Conservation (phyloP, 2,797 vertebrate genomes). For the Leptodactylus fallax region DNA sequence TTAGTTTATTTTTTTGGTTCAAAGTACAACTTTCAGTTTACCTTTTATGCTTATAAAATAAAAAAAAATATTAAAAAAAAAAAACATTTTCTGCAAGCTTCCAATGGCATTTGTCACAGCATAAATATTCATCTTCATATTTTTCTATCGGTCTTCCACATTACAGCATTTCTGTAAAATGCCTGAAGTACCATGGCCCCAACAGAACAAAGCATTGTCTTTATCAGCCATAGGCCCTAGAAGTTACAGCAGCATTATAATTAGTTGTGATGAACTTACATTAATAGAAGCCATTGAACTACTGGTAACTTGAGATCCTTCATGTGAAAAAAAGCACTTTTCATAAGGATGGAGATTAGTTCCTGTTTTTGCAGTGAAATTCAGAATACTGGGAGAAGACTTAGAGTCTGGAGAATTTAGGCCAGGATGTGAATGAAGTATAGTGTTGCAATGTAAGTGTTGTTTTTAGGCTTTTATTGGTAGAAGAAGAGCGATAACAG, state of each 20-base stretch:
- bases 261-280: background rate
- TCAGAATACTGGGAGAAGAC: too few species aligned
- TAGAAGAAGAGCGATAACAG: background rate
- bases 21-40: background rate
- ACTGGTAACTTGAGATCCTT: background rate
- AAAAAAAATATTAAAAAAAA: background rate
- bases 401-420: background rate
- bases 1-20: background rate
- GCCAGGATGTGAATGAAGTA: background rate
- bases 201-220: background rate
- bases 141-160: constrained; percentile 42
- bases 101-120: constrained; percentile 52
- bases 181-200: background rate
- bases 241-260: background rate
- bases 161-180: constrained; percentile 31
- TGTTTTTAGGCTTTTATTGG: background rate
- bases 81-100: constrained; percentile 6
- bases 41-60: background rate
- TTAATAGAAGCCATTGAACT: background rate
- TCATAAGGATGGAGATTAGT: background rate
- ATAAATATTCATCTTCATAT: constrained; percentile 13
- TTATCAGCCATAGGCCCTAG: background rate
- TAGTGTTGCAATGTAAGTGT: background rate
- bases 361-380: constrained; percentile 1
- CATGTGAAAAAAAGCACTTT: background rate